phyloP scores from a whole-genome alignment of 2,797 vertebrate genomes.

The Australoheros facetus region DNA sequence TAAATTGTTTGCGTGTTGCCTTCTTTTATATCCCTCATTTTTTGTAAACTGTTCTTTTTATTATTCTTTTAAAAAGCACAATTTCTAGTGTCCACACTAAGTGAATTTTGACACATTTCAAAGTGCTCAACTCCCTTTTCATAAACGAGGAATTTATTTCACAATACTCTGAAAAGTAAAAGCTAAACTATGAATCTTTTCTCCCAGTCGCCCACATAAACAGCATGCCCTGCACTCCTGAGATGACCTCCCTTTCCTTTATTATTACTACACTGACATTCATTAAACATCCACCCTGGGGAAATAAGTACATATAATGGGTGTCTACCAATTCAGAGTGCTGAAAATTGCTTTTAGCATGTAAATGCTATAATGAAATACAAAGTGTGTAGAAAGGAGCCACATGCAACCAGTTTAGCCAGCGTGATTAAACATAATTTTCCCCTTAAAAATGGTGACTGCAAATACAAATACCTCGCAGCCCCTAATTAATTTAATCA shows the following conservation, averaged over 20 bases:
- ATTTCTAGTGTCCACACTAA: no score
- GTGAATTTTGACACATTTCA: neutral
- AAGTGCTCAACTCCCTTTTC: neutral
- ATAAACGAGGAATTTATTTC: neutral
- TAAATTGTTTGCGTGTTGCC: neutral
- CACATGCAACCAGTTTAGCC: neutral
- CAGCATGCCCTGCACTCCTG: neutral
- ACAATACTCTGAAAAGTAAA: neutral
- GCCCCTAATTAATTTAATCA: neutral
- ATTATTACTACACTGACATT: slow-evolving; percentile 24
- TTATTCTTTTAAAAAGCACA: no score
- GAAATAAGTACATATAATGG: slow-evolving; percentile 4
- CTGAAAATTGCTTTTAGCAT: slow-evolving; percentile 3
- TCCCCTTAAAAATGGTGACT: neutral
- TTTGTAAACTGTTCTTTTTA: neutral
- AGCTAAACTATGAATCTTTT: neutral
- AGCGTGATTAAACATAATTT: neutral
- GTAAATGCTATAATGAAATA: neutral
- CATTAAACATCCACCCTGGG: slow-evolving; percentile 18
- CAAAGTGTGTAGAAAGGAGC: neutral
- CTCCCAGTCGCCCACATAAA: neutral
- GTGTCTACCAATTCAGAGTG: neutral
- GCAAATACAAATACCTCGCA: neutral
- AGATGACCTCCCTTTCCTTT: slow-evolving; percentile 18
- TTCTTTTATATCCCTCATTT: neutral